A percentile compares a stretch with the other conserved stretches of the same genome.
Conservation (phyloP, 2,113 vertebrate species). For the Macrotis lagotis region DNA sequence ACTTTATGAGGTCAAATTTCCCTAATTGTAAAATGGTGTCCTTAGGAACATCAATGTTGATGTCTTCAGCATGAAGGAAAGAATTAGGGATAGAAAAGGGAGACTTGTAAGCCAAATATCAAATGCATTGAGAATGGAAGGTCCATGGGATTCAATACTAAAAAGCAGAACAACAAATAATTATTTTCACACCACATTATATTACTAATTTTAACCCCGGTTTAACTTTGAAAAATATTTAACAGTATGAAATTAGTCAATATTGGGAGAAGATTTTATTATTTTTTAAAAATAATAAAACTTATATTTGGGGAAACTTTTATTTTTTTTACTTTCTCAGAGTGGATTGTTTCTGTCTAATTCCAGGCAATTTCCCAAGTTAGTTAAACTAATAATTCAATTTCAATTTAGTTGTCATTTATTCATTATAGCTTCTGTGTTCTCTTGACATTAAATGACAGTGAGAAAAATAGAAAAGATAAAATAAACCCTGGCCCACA, state of each 20-base stretch:
- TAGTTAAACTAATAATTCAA: neutral
- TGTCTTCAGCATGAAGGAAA: neutral
- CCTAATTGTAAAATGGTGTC: neutral
- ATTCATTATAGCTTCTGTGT: neutral
- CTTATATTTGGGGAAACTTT: neutral
- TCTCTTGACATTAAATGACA: neutral
- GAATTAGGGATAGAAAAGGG: neutral
- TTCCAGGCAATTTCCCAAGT: neutral
- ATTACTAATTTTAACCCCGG: neutral
- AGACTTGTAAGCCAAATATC: neutral
- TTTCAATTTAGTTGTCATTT: neutral
- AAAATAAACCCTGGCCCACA: neutral
- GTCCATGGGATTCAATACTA: neutral
- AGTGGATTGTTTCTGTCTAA: neutral
- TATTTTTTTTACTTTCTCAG: neutral
- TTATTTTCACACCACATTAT: neutral
- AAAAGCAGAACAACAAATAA: neutral
- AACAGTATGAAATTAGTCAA: neutral
- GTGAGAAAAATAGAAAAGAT: neutral
- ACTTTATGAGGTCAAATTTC: neutral
- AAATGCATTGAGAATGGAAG: neutral
- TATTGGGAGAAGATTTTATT: neutral
- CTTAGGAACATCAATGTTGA: neutral
- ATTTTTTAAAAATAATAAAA: neutral
- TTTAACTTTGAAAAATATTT: neutral